Evolutionary conservation across 1,140 invertebrate genomes (phyloP).

Genomic region (Hycleus phaleratus): DNA sequence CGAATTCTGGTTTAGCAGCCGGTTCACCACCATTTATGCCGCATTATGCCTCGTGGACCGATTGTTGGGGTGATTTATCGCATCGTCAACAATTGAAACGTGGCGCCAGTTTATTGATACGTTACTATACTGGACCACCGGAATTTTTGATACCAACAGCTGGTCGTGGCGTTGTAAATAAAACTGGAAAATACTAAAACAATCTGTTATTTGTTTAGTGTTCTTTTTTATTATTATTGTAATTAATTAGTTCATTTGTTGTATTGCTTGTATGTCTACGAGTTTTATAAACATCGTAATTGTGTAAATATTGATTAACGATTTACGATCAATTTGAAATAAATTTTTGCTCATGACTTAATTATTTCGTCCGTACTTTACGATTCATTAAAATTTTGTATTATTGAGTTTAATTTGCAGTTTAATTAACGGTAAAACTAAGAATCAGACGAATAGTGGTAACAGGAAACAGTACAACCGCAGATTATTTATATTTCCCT

Average conservation of each 20-base stretch:
- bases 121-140: slow-evolving; percentile 64
- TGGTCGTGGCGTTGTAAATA: slow-evolving; percentile 5
- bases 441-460: too few relatives aligned
- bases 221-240: background rate
- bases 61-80: slow-evolving; percentile 72
- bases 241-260: background rate
- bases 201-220: background rate
- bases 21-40: slow-evolving; percentile 76
- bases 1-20: slow-evolving; percentile 64
- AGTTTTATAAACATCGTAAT: background rate
- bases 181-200: background rate
- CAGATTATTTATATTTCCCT: too few relatives aligned
- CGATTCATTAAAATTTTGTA: too few relatives aligned
- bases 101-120: slow-evolving; percentile 73
- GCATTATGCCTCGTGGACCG: slow-evolving; percentile 64
- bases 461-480: too few relatives aligned
- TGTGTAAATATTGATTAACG: too few relatives aligned
- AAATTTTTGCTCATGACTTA: too few relatives aligned
- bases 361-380: too few relatives aligned
- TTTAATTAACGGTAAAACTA: too few relatives aligned
- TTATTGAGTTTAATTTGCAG: too few relatives aligned
- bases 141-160: slow-evolving; percentile 27
- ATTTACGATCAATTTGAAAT: too few relatives aligned
- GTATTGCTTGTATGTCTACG: background rate
- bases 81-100: slow-evolving; percentile 68